phyloP scores from a whole-genome alignment of 2,888 invertebrate species.

The Nipponacmea schrenckii region DNA sequence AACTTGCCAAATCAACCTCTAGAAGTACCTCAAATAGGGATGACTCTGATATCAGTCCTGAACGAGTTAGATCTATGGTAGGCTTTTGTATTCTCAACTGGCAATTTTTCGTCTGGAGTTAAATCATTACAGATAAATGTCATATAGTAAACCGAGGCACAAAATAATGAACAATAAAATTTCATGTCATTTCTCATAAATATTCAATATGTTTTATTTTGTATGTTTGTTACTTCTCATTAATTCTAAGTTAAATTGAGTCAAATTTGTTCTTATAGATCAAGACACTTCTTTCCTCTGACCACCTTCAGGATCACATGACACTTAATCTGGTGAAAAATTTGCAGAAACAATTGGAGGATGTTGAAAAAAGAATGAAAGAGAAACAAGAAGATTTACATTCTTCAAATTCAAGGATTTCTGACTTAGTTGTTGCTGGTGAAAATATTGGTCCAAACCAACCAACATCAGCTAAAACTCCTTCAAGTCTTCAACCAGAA shows the following conservation, averaged over 20 bases:
- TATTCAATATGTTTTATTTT: too few species aligned
- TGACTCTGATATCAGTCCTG: neutral
- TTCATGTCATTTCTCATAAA: too few species aligned
- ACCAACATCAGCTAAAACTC: neutral
- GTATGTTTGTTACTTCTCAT: too few species aligned
- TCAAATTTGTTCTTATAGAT: conserved; percentile 29
- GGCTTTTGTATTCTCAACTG: too few species aligned
- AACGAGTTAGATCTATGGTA: neutral
- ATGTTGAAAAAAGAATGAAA: conserved; percentile 41
- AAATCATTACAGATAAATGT: too few species aligned
- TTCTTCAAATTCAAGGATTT: neutral
- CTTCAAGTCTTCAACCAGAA: neutral
- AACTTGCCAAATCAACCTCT: neutral
- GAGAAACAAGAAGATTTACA: conserved; percentile 21
- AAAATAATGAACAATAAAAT: too few species aligned
- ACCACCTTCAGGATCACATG: conserved; percentile 19
- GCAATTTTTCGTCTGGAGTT: too few species aligned
- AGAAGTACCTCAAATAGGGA: neutral
- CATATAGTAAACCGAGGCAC: too few species aligned
- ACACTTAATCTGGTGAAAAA: conserved; percentile 48
- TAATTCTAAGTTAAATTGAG: neutral
- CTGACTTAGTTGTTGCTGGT: too few species aligned
- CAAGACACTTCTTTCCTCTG: conserved; percentile 36
- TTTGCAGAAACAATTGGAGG: conserved; percentile 46
- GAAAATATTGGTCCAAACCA: too few species aligned